Conservation (phyloP, 2,888 invertebrate genomes). For the Caenorhabditis sulstoni region DNA sequence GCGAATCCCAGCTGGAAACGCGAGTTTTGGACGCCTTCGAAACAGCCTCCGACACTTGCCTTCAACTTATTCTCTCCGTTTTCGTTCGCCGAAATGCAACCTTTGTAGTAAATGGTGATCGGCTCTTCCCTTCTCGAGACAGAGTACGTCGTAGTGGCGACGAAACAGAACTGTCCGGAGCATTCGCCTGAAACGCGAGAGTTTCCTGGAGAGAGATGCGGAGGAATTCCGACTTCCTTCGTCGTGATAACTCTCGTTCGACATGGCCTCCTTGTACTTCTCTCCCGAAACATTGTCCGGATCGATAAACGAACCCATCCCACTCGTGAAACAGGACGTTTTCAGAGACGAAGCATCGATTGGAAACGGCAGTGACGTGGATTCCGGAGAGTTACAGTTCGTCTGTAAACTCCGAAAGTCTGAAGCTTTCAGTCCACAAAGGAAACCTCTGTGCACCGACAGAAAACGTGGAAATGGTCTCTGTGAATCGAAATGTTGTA, state of each 20-base stretch:
- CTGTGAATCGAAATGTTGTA: slow-evolving; percentile 35
- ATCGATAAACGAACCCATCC: slow-evolving; percentile 5
- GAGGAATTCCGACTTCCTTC: slow-evolving; percentile 5
- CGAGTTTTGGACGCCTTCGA: too few species aligned
- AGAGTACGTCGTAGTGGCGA: too few species aligned
- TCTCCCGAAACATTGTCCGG: slow-evolving; percentile 1
- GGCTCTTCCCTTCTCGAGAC: too few species aligned
- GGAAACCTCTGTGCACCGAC: slow-evolving; percentile 22
- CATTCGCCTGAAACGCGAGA: slow-evolving; percentile 14
- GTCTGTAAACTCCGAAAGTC: not conserved
- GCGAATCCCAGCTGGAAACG: slow-evolving; percentile 36
- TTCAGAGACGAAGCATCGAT: slow-evolving; percentile 3
- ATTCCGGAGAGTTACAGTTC: slow-evolving; percentile 39
- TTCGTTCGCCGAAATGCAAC: slow-evolving; percentile 40
- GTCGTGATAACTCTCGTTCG: slow-evolving; percentile 22
- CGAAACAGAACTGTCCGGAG: slow-evolving; percentile 32
- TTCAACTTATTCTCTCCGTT: slow-evolving; percentile 23
- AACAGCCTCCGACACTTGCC: too few species aligned
- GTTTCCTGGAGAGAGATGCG: too few species aligned
- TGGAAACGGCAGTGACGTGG: slow-evolving; percentile 18
- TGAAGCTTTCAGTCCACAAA: not conserved
- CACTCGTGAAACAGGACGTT: slow-evolving; percentile 10
- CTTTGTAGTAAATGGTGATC: slow-evolving; percentile 40
- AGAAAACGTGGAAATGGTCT: slow-evolving; percentile 13
- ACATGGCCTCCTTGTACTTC: not conserved